Percentiles rank a stretch among this genome's conserved stretches.
These are phyloP conservation scores for Anableps anableps DNA, from an alignment of 2,797 vertebrate genomes.

Conservation along the genomic window DNA sequence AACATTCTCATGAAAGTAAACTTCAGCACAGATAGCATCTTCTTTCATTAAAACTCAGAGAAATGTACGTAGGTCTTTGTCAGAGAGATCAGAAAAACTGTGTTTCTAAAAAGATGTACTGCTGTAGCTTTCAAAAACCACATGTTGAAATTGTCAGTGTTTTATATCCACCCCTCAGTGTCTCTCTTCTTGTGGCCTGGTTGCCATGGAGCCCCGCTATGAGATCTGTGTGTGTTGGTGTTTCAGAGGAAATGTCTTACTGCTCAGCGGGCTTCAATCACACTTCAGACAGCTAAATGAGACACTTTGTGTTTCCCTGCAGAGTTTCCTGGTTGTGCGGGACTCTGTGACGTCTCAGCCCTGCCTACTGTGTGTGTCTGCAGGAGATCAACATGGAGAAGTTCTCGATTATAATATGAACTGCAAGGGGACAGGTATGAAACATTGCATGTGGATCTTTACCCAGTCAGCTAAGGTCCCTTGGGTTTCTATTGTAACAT, in stretches of 20 bases:
- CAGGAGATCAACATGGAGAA: slow-evolving; percentile 53
- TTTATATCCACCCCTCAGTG: background rate
- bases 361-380: slow-evolving; percentile 76
- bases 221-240: background rate
- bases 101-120: background rate
- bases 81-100: background rate
- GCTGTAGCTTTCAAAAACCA: background rate
- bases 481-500: background rate
- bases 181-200: background rate
- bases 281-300: slow-evolving; percentile 33
- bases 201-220: background rate
- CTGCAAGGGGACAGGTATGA: slow-evolving; percentile 66
- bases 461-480: background rate
- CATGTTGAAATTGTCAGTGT: background rate
- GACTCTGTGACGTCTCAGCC: slow-evolving; percentile 64
- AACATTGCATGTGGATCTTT: background rate
- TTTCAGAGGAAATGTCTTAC: slow-evolving; percentile 12
- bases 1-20: background rate
- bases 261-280: slow-evolving; percentile 21
- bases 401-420: slow-evolving; percentile 72
- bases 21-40: background rate
- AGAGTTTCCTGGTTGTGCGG: slow-evolving; percentile 83
- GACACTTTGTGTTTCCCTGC: slow-evolving; percentile 47
- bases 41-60: background rate
- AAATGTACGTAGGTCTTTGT: background rate